A percentile compares a stretch with the other conserved stretches of the same genome.
Evolutionary conservation across 1,140 invertebrate species (phyloP).

Genomic region (Drosophila truncata): DNA sequence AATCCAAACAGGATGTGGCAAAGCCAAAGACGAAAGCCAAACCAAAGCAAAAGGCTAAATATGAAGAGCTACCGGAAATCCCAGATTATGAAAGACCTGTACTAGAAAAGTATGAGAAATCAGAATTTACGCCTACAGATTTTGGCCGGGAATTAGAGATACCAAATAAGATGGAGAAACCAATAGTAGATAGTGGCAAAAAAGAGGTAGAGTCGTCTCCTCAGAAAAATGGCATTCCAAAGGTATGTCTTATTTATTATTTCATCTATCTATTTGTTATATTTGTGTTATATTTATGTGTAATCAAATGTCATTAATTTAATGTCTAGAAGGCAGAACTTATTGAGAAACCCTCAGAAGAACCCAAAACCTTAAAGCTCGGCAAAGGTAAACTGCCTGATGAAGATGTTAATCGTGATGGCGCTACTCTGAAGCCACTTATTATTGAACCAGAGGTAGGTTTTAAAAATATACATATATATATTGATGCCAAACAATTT

Average conservation of each 20-base stretch:
- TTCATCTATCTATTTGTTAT: neutral
- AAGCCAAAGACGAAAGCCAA: constrained; percentile 87
- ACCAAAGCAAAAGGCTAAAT: constrained; percentile 86
- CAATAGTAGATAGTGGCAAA: constrained; percentile 55
- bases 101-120: constrained; percentile 87
- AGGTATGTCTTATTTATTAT: constrained; percentile 54
- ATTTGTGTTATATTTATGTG: neutral
- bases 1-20: constrained; percentile 59
- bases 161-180: constrained; percentile 82
- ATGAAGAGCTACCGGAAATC: constrained; percentile 91
- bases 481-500: neutral
- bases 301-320: neutral
- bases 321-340: constrained; percentile 60
- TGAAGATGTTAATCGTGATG: constrained; percentile 63
- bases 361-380: constrained; percentile 63
- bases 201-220: constrained; percentile 49
- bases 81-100: constrained; percentile 88
- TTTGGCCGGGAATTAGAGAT: constrained; percentile 75
- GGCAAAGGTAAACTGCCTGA: constrained; percentile 80
- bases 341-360: constrained; percentile 41
- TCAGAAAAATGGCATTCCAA: constrained; percentile 71
- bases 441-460: constrained; percentile 82
- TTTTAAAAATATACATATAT: neutral
- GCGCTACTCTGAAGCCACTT: constrained; percentile 71
- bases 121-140: constrained; percentile 79